These are phyloP conservation scores for Idris sp. DNA, from an alignment of 1,140 invertebrate genomes.

Conservation along the genomic window DNA sequence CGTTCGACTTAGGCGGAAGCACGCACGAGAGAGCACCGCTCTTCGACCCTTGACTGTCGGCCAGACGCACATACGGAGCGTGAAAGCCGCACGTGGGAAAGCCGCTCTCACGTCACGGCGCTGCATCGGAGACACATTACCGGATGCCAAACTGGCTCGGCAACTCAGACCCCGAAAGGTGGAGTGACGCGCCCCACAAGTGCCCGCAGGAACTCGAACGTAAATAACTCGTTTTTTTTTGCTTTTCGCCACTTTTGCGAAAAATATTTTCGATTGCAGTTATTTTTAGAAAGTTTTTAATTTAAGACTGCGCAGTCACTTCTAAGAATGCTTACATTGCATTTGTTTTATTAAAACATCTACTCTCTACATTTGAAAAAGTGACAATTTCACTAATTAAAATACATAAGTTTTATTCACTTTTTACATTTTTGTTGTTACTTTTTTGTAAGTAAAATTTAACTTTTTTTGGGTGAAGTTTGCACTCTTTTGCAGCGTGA, in stretches of 20 bases:
- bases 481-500: too few species aligned
- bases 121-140: slow-evolving; percentile 55
- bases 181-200: slow-evolving; percentile 44
- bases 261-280: too few species aligned
- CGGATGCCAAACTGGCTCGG: slow-evolving; percentile 55
- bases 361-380: too few species aligned
- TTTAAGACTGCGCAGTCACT: too few species aligned
- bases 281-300: too few species aligned
- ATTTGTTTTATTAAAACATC: too few species aligned
- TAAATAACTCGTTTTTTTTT: slow-evolving; percentile 36
- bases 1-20: slow-evolving; percentile 63
- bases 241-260: neutral
- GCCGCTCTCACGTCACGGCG: slow-evolving; percentile 48
- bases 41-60: slow-evolving; percentile 68
- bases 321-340: too few species aligned
- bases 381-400: too few species aligned
- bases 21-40: slow-evolving; percentile 70
- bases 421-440: too few species aligned
- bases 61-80: slow-evolving; percentile 54
- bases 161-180: slow-evolving; percentile 39
- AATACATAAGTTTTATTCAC: too few species aligned
- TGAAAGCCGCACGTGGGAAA: slow-evolving; percentile 67
- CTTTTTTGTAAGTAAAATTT: too few species aligned
- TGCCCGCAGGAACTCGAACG: slow-evolving; percentile 51
- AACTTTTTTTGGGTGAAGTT: too few species aligned